Evolutionary conservation across 2,113 vertebrate species (phyloP), one percentile per base, ranked within the genome.

Genomic region (Piprites chloris): DNA sequence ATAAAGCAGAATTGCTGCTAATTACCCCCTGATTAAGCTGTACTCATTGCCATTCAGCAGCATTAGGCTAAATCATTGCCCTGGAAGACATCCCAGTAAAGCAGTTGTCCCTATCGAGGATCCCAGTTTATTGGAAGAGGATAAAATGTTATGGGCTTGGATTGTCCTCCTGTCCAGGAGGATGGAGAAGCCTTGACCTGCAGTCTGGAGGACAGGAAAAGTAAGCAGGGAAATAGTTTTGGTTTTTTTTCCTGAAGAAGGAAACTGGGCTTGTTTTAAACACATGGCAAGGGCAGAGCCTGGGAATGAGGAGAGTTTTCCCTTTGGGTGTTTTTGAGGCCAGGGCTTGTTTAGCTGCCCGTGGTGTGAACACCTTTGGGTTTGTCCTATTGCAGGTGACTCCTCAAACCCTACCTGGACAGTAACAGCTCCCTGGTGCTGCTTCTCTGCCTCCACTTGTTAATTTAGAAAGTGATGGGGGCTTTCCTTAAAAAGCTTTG

Each of bases 1-100:
- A 61, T 96, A 93, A 97, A 95, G 90, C 67, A 89, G 84, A 87
- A 93, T 62, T 90, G 90, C 80, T 97, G 93, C 89, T 97, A 96
- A 97, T 94, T 96, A 85, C 88, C 80, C 83, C 73, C 91, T 96
- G 88, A 96, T 94, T 94, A 83, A 91, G 87, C 92, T 87, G 50
- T 3, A 85, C 74, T 61, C 75, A 26, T 80, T 89, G 67, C 84
- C 56, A 87, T 95, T 83, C 84, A 63, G 90, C 81, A 93, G 78
- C 88, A 72, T 96, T 96, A 97, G 66, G 86, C 92, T 96, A 91
- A 96, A 93, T 93, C 63, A 85, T 93, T 91, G 89, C 89, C 78
- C 93, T 97, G 97, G 93, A 96, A 94, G 78, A 32, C 80, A 89
- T 74, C 89, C 95, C 74, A 89, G 59, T 82, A 93, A 96, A 88